Conservation (phyloP, 1,140 invertebrate species). For the Meloidogyne floridensis region DNA sequence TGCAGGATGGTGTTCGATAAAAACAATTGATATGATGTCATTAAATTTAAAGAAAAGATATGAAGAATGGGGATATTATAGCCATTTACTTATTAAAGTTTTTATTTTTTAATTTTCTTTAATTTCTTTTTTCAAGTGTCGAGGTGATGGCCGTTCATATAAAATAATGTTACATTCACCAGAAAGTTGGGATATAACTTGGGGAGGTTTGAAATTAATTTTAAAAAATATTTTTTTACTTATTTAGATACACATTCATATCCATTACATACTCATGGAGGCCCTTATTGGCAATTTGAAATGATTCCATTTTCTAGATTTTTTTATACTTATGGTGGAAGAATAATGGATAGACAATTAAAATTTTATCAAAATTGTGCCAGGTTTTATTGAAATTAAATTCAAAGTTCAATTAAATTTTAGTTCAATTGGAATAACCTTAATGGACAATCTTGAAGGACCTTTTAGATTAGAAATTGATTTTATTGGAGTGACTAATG, state of each 20-base stretch:
- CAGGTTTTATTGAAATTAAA: conserved; percentile 30
- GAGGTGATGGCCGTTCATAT: conserved; percentile 61
- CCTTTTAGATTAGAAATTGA: conserved; percentile 60
- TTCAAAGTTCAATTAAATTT: conserved; percentile 25
- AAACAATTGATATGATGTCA: conserved; percentile 33
- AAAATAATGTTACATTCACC: conserved; percentile 63
- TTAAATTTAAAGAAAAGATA: conserved; percentile 38
- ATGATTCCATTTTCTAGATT: conserved; percentile 64
- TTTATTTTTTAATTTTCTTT: not conserved
- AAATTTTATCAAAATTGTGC: conserved; percentile 33
- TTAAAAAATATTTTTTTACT: not conserved
- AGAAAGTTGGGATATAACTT: conserved; percentile 57
- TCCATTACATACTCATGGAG: conserved; percentile 62
- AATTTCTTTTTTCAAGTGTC: conserved; percentile 45
- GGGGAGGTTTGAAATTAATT: conserved; percentile 39
- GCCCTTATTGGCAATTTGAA: conserved; percentile 65
- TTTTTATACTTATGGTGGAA: conserved; percentile 54
- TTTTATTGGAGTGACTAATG: conserved; percentile 59
- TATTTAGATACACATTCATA: conserved; percentile 53
- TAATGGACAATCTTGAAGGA: conserved; percentile 63
- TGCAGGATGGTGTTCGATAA: conserved; percentile 45
- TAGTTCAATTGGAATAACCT: conserved; percentile 56
- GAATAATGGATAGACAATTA: conserved; percentile 58
- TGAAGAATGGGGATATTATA: conserved; percentile 45
- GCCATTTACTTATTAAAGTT: conserved; percentile 46